Percentiles rank a stretch among this genome's conserved stretches.
phyloP scores from a whole-genome alignment of 1,140 invertebrate species.

The Helicoverpa armigera region DNA sequence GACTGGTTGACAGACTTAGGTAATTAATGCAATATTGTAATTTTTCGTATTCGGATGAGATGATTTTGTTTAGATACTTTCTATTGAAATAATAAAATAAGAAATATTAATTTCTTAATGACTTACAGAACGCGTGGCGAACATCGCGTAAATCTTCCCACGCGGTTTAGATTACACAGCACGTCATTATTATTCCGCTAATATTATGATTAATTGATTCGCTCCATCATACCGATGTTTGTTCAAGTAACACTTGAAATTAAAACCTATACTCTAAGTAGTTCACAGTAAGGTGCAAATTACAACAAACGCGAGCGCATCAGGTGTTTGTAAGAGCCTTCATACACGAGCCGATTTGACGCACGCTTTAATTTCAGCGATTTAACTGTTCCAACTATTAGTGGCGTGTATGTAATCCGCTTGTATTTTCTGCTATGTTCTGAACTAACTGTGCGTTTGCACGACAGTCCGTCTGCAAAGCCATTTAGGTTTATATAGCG shows the following conservation, averaged over 20 bases:
- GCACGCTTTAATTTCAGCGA: slow-evolving; percentile 31
- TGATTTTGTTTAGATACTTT: not conserved
- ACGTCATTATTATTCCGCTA: slow-evolving; percentile 48
- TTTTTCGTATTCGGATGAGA: no score
- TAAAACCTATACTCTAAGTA: not conserved
- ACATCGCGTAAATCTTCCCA: slow-evolving; percentile 42
- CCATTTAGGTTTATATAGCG: slow-evolving; percentile 19
- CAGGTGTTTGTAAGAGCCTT: slow-evolving; percentile 20
- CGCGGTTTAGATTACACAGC: slow-evolving; percentile 45
- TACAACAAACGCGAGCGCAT: not conserved
- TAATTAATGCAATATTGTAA: no score
- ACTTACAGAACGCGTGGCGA: slow-evolving; percentile 17
- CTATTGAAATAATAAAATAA: not conserved
- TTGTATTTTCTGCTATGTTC: not conserved
- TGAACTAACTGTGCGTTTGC: slow-evolving; percentile 3
- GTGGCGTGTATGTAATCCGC: slow-evolving; percentile 31
- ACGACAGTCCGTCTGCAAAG: slow-evolving; percentile 27
- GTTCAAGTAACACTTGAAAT: not conserved
- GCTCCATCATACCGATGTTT: slow-evolving; percentile 44
- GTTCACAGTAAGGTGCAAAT: not conserved
- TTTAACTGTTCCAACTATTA: slow-evolving; percentile 24
- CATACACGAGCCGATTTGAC: not conserved
- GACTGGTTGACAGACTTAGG: no score
- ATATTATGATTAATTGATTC: slow-evolving; percentile 52
- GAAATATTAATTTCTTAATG: not conserved